phyloP scores from a whole-genome alignment of 2,113 vertebrate species.

The Takifugu bimaculatus region DNA sequence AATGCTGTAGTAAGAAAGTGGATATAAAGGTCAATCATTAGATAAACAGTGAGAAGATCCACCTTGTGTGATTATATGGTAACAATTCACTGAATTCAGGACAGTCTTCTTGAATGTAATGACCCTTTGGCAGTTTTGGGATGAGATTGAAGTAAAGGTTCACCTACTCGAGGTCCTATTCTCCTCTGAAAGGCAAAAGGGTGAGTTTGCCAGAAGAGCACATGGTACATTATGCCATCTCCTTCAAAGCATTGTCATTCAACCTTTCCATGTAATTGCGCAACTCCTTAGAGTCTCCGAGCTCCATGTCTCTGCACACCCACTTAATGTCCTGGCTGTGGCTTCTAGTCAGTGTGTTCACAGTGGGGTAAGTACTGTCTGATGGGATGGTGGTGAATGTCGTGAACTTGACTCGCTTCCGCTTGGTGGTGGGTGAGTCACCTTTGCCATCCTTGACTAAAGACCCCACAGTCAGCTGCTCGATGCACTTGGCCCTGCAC shows the following conservation, averaged over 20 bases:
- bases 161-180: conserved; percentile 20
- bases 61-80: conserved; percentile 12
- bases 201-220: conserved; percentile 71
- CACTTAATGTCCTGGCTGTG: conserved; percentile 86
- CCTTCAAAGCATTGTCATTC: conserved; percentile 78
- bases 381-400: conserved; percentile 87
- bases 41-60: conserved; percentile 30
- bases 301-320: conserved; percentile 84
- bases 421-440: conserved; percentile 84
- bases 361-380: conserved; percentile 76
- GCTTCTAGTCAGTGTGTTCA: conserved; percentile 77
- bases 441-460: conserved; percentile 69
- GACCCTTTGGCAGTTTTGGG: conserved; percentile 69
- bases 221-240: conserved; percentile 65
- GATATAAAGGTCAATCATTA: conserved; percentile 45
- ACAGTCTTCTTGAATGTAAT: conserved; percentile 34
- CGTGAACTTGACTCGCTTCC: conserved; percentile 92
- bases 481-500: conserved; percentile 77
- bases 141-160: conserved; percentile 35
- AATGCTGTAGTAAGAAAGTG: conserved; percentile 58
- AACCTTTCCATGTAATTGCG: conserved; percentile 85
- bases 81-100: conserved; percentile 32
- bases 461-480: conserved; percentile 58
- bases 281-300: conserved; percentile 81
- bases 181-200: conserved; percentile 79